Evolutionary conservation across 2,888 invertebrate genomes (phyloP).

Genomic region (Venustoraphidia nigricollis): DNA sequence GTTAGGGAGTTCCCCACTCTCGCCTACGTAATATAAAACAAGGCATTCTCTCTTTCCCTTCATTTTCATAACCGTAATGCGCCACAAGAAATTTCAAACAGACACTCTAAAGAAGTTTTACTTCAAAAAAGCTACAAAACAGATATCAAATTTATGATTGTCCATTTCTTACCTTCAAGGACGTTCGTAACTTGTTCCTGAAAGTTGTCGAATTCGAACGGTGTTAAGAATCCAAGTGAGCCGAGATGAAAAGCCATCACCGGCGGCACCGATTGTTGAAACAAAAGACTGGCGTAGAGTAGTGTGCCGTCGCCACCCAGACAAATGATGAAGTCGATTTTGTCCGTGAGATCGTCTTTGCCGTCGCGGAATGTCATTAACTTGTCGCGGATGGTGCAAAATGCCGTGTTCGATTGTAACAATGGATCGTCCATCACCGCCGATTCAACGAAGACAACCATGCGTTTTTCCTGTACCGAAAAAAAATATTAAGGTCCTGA

Average conservation of each 20-base stretch:
- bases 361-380: slow-evolving; percentile 79
- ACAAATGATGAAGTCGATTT: slow-evolving; percentile 93
- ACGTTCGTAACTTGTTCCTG: slow-evolving; percentile 89
- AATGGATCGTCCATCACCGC: slow-evolving; percentile 76
- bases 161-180: slow-evolving; percentile 54
- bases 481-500: too few relatives aligned
- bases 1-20: too few relatives aligned
- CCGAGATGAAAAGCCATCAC: slow-evolving; percentile 98
- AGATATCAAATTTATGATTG: too few relatives aligned
- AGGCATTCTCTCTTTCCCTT: too few relatives aligned
- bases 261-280: slow-evolving; percentile 93
- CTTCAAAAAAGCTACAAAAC: too few relatives aligned
- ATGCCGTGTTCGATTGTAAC: slow-evolving; percentile 58
- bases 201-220: slow-evolving; percentile 89
- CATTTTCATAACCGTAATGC: too few relatives aligned
- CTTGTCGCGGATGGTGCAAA: slow-evolving; percentile 61
- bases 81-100: too few relatives aligned
- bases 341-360: slow-evolving; percentile 87
- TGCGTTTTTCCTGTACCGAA: slow-evolving; percentile 67
- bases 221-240: slow-evolving; percentile 88
- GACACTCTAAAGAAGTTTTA: too few relatives aligned
- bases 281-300: slow-evolving; percentile 84
- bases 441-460: slow-evolving; percentile 90
- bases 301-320: slow-evolving; percentile 95
- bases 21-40: too few relatives aligned